Evolutionary conservation across 2,113 vertebrate species (phyloP).

Genomic region (Myanophis thanlyinensis): DNA sequence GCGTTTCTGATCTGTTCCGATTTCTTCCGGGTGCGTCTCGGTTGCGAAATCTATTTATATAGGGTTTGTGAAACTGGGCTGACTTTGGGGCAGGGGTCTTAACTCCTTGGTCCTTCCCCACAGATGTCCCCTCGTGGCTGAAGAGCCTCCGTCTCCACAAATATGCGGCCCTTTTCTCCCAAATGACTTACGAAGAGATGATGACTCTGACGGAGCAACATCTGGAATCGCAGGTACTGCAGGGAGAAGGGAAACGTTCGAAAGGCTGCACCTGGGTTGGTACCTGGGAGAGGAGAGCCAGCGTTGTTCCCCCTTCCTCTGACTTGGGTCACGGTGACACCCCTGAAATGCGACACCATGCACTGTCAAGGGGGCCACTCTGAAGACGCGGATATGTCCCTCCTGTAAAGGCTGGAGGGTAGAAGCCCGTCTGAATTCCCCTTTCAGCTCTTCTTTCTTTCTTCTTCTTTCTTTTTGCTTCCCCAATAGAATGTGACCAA

Average conservation of each 20-base stretch:
- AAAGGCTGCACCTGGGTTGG: not conserved
- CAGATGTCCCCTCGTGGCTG: conserved; percentile 91
- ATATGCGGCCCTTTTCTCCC: conserved; percentile 91
- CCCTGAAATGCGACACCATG: not conserved
- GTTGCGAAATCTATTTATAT: too few species aligned
- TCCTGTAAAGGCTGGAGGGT: not conserved
- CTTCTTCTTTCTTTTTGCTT: not conserved
- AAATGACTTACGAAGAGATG: conserved; percentile 96
- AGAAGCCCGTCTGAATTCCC: not conserved
- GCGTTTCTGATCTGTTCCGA: not conserved
- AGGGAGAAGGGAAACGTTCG: not conserved
- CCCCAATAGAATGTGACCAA: conserved; percentile 87
- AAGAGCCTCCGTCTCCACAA: conserved; percentile 96
- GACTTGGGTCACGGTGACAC: not conserved
- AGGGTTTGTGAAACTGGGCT: not conserved
- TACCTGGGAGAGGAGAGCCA: not conserved
- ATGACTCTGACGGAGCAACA: conserved; percentile 94
- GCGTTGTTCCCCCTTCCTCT: not conserved
- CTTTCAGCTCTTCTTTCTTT: not conserved
- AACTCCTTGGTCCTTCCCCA: not conserved
- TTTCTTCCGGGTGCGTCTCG: not conserved
- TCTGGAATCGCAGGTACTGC: conserved; percentile 86
- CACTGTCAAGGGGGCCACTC: not conserved
- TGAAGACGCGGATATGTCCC: too few species aligned
- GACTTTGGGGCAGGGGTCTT: not conserved